phyloP scores from a whole-genome alignment of 2,888 invertebrate genomes.

The Microctonus aethiopoides region DNA sequence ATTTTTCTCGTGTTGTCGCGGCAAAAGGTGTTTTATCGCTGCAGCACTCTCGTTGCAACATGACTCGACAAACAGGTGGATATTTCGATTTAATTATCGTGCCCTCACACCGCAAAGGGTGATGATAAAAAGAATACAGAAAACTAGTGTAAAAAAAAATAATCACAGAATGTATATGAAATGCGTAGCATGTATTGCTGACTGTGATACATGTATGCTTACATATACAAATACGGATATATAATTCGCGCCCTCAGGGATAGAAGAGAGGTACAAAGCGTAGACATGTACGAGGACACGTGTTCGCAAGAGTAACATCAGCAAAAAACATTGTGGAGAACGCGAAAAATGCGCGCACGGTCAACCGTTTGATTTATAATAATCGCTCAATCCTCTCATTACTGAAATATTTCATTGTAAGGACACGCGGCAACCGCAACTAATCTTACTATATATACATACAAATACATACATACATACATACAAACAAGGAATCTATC shows the following conservation, averaged over 20 bases:
- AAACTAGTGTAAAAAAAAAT: not conserved
- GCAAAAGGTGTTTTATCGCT: slow-evolving; percentile 19
- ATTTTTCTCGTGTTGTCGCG: not conserved
- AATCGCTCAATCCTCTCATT: slow-evolving; percentile 63
- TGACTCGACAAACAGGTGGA: slow-evolving; percentile 23
- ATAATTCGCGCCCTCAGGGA: slow-evolving; percentile 28
- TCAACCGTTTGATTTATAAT: slow-evolving; percentile 62
- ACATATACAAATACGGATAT: not conserved
- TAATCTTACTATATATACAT: not conserved
- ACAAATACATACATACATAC: too few species aligned
- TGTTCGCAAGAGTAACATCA: slow-evolving; percentile 61
- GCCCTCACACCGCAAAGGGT: not conserved
- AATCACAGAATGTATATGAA: slow-evolving; percentile 35
- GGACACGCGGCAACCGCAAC: slow-evolving; percentile 37
- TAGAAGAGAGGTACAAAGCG: slow-evolving; percentile 33
- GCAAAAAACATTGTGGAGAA: slow-evolving; percentile 59
- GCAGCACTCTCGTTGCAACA: not conserved
- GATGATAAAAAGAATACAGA: not conserved
- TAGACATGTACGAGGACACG: slow-evolving; percentile 50
- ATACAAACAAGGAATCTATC: too few species aligned
- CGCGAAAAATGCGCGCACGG: slow-evolving; percentile 56
- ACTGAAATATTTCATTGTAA: slow-evolving; percentile 54
- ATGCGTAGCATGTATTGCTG: slow-evolving; percentile 1
- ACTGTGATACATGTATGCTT: slow-evolving; percentile 6
- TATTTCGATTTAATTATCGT: slow-evolving; percentile 25